Percentiles rank a stretch among this genome's conserved stretches.
These are phyloP conservation scores for Tarsius wallacei DNA, from an alignment of 2,797 vertebrate genomes.

Conservation along the genomic window DNA sequence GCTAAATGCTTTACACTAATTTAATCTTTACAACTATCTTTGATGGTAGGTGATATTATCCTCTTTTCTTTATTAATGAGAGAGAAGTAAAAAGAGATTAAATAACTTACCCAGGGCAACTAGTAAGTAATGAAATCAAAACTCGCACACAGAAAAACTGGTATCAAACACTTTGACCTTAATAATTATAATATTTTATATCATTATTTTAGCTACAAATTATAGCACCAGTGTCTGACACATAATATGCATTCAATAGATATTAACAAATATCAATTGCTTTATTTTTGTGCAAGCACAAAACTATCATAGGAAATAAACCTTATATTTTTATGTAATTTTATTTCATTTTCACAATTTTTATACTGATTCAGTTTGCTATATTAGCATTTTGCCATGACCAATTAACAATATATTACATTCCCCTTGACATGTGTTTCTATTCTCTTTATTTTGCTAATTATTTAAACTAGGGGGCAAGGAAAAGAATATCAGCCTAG, in stretches of 20 bases:
- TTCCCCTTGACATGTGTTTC: not conserved
- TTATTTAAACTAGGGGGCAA: not conserved
- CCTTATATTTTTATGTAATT: not conserved
- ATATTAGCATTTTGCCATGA: not conserved
- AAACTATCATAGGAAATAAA: not conserved
- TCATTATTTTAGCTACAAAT: not conserved
- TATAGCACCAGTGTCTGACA: not conserved
- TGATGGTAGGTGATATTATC: not conserved
- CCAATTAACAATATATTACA: not conserved
- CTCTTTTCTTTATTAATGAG: not conserved
- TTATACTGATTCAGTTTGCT: not conserved
- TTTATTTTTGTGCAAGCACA: not conserved
- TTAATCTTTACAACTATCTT: not conserved
- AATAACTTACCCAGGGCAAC: not conserved
- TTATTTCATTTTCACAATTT: not conserved
- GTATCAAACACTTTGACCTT: not conserved
- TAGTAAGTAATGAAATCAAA: not conserved
- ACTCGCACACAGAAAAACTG: not conserved
- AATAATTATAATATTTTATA: not conserved
- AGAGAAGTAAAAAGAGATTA: not conserved
- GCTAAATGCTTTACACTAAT: not conserved
- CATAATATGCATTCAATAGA: not conserved
- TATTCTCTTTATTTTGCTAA: not conserved
- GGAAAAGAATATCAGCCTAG: not conserved
- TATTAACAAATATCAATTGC: not conserved